Evolutionary conservation across 2,113 vertebrate species (phyloP).

Genomic region (Apodemus sylvaticus): DNA sequence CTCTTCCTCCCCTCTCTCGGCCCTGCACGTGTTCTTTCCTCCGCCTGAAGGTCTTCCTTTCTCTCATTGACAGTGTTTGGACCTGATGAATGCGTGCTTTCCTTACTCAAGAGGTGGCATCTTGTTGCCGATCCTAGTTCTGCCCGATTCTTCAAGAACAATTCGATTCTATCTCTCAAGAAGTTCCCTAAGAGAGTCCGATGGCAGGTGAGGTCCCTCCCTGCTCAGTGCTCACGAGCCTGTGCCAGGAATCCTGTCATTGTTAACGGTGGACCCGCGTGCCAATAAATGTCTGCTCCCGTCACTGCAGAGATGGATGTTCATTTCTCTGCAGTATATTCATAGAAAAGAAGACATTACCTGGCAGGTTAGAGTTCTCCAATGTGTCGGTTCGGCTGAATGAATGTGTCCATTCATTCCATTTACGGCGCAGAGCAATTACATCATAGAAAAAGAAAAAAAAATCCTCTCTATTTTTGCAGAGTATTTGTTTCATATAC

Average conservation of each 20-base stretch:
- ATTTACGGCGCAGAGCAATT: background rate
- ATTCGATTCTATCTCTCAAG: background rate
- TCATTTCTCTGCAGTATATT: too few species aligned
- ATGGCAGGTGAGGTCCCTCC: background rate
- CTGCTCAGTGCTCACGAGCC: background rate
- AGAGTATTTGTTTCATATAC: slow-evolving; percentile 28
- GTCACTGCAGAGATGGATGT: background rate
- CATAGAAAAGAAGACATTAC: background rate
- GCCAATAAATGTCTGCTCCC: too few species aligned
- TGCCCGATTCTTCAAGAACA: background rate
- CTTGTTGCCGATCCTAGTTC: background rate
- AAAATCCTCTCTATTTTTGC: background rate
- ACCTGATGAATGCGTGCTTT: background rate
- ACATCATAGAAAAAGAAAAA: background rate
- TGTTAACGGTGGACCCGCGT: rapidly evolving
- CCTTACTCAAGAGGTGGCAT: background rate
- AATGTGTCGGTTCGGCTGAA: background rate
- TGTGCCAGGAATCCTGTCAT: background rate
- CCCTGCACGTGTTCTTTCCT: background rate
- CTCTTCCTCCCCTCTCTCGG: background rate
- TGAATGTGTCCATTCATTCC: background rate
- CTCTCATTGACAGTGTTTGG: background rate
- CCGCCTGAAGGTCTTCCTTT: background rate
- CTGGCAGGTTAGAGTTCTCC: background rate
- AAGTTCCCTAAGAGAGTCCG: background rate